phyloP scores from a whole-genome alignment of 2,888 invertebrate species.

The Escarpia spicata region DNA sequence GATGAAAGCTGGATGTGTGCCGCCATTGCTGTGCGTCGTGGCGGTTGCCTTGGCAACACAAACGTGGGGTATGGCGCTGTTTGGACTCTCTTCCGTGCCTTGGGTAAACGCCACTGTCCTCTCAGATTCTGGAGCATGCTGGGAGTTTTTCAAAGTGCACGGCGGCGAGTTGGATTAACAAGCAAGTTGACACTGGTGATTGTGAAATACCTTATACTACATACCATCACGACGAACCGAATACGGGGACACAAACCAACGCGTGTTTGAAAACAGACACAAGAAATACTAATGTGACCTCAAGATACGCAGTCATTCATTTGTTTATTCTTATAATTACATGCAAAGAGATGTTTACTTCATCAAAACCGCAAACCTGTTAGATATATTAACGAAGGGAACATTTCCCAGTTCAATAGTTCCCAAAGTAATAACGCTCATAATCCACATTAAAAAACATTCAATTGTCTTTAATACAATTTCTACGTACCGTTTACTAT shows the following conservation, averaged over 20 bases:
- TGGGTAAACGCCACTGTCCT: slow-evolving; percentile 21
- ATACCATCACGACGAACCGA: not conserved
- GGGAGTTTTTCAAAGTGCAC: not conserved
- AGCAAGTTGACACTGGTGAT: not conserved
- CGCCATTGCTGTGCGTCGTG: slow-evolving; percentile 50
- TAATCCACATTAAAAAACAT: not conserved
- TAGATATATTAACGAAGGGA: not conserved
- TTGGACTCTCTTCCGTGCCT: slow-evolving; percentile 29
- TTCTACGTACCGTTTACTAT: no score
- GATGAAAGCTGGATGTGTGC: slow-evolving; percentile 50
- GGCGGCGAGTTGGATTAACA: not conserved
- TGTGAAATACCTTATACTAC: not conserved
- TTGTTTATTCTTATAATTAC: not conserved
- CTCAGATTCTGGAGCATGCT: not conserved
- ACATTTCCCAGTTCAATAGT: not conserved
- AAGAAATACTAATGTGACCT: not conserved
- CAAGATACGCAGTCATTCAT: not conserved
- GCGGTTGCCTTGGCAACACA: slow-evolving; percentile 47
- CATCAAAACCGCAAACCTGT: not conserved
- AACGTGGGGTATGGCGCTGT: slow-evolving; percentile 39
- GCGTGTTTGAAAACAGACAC: not conserved
- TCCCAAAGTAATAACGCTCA: not conserved
- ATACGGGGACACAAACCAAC: not conserved
- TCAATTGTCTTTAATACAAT: not conserved
- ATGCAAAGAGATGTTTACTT: not conserved